Base-by-base conservation (phyloP, 2,113 vertebrate genomes). In the Lota lota region DNA sequence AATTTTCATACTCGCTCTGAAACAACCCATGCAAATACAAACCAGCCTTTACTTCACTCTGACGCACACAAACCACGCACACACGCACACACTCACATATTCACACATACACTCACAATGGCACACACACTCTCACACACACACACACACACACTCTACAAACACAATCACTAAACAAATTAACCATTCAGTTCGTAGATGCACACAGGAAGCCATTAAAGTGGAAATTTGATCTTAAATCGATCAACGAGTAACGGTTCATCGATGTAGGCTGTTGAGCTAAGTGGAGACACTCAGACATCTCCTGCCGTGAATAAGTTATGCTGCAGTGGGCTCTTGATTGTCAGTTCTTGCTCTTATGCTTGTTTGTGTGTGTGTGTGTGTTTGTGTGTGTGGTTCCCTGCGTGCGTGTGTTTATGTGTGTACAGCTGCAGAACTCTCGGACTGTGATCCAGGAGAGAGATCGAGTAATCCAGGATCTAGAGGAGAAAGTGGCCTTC, bases 371-470 rank as follows among this genome's bases (percentile, higher is more conserved):
- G 28, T 33, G 28, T 33, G 28, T 33, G 28, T 51, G 36, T 59
- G 28, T 66, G 50, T 57, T 14, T 68, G 24, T 68, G 6, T 65
- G 18, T 54, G 22, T 22, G 33, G 12, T 10, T 1, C 22, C 16
- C 47, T 64, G 36, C 36, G n/a, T 61, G 63, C 4, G 51, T 40
- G 19, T 66, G 50, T 66, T 15, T 74, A 4, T 53, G 33, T 22
- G 56, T 51, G 16, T n/a, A 40, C 86, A 98, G 96, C 92, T 97
- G 75, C 95, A 98, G 88, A 94, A 97, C 83, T 95, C 95, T 20
- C 89, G 94, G 74, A 93, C 89, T 0, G 81, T 94, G 74, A 90
- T 95, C 17, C 93, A 94, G 67, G 92, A 94, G 51, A 94, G 95
- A 72, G 94, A 97, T 0, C 70, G 84, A 0, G 21, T 88, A 73